Percentiles rank a stretch among this genome's conserved stretches.
Evolutionary conservation across 2,888 invertebrate species (phyloP).

Genomic region (Lasiommata megera): DNA sequence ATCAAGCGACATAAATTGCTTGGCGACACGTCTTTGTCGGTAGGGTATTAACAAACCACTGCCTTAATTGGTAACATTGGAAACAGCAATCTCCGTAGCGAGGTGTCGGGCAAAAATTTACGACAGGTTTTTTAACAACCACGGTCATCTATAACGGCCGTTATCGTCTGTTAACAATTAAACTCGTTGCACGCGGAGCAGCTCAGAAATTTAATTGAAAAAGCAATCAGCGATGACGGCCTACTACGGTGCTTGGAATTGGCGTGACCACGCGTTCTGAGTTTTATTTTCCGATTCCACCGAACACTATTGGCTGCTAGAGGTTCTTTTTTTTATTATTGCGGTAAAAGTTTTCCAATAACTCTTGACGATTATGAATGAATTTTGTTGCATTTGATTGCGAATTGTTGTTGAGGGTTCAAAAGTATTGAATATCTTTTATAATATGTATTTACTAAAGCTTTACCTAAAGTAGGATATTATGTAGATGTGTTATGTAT

Average conservation of each 20-base stretch:
- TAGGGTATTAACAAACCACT: too few species aligned
- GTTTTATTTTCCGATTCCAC: conserved; percentile 23
- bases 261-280: conserved; percentile 24
- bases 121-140: neutral
- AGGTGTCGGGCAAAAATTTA: too few species aligned
- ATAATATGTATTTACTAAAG: too few species aligned
- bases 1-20: too few species aligned
- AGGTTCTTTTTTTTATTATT: conserved; percentile 27
- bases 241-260: conserved; percentile 29
- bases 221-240: conserved; percentile 49
- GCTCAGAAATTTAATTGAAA: conserved; percentile 50
- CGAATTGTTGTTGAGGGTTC: too few species aligned
- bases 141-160: neutral
- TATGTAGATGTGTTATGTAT: too few species aligned
- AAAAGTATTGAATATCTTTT: too few species aligned
- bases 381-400: conserved; percentile 12
- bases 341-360: conserved; percentile 10
- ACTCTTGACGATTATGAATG: conserved; percentile 2
- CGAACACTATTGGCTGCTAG: conserved; percentile 26
- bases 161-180: conserved; percentile 14
- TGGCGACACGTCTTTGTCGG: too few species aligned
- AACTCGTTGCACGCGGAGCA: conserved; percentile 13
- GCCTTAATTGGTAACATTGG: too few species aligned
- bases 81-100: too few species aligned
- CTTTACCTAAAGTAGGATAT: too few species aligned